Conservation (phyloP, 2,797 vertebrate species). For the Melanotaenia boesemani region DNA sequence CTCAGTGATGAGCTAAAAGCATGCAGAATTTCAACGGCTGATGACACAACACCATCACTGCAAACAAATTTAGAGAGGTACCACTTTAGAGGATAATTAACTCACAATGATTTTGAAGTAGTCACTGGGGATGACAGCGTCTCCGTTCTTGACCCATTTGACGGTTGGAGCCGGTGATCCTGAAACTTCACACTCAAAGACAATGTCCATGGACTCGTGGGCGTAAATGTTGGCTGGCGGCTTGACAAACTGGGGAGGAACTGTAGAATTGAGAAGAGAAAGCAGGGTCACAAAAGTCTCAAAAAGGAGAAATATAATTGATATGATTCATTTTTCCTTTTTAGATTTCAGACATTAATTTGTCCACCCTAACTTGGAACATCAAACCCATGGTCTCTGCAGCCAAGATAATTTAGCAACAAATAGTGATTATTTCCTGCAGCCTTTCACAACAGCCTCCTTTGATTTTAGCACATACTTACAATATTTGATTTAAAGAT, state of each 20-base stretch:
- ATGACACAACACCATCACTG: neutral
- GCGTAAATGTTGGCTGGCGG: slow-evolving; percentile 91
- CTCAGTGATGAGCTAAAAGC: too few species aligned
- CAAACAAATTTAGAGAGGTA: neutral
- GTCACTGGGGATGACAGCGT: slow-evolving; percentile 96
- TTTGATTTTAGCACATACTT: slow-evolving; percentile 16
- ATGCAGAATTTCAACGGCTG: too few species aligned
- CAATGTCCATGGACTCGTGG: slow-evolving; percentile 95
- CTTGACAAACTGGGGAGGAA: slow-evolving; percentile 89
- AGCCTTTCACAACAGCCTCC: slow-evolving; percentile 18
- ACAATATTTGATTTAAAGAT: slow-evolving; percentile 13
- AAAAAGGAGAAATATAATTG: neutral
- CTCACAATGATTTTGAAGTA: slow-evolving; percentile 98
- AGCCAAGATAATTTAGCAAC: slow-evolving; percentile 24
- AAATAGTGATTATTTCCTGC: slow-evolving; percentile 34
- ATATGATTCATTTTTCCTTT: neutral
- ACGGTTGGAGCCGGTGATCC: slow-evolving; percentile 93
- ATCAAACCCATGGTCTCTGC: slow-evolving; percentile 14
- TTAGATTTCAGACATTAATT: slow-evolving; percentile 31
- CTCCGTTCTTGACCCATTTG: slow-evolving; percentile 98
- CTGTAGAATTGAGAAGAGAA: slow-evolving; percentile 71
- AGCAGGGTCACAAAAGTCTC: neutral
- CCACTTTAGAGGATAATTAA: neutral
- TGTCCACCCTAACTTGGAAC: slow-evolving; percentile 3
- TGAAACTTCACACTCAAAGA: slow-evolving; percentile 94